Conservation (phyloP, 2,797 vertebrate species). For the Microctenopoma steveboyesi region DNA sequence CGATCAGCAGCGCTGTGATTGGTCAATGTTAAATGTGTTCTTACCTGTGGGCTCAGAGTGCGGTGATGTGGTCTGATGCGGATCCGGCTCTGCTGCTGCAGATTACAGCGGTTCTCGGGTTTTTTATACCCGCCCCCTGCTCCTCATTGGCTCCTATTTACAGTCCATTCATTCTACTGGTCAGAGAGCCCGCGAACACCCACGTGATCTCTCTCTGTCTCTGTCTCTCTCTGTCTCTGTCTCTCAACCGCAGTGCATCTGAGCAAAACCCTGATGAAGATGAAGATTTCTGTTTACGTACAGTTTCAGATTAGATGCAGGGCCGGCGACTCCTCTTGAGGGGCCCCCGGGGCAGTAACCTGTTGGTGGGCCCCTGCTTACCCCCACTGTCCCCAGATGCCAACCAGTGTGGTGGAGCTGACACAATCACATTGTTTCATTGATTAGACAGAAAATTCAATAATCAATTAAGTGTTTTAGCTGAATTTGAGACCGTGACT, state of each 20-base stretch:
- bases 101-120: conserved; percentile 56
- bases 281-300: neutral
- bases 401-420: no score
- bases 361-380: no score
- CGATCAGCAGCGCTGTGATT: conserved; percentile 13
- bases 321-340: neutral
- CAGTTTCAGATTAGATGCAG: no score
- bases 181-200: neutral
- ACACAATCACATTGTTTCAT: no score
- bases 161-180: conserved; percentile 97
- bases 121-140: conserved; percentile 66
- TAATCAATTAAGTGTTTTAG: no score
- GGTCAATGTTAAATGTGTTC: conserved; percentile 16
- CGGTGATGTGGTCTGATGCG: conserved; percentile 19
- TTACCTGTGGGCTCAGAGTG: conserved; percentile 57
- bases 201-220: conserved; percentile 32
- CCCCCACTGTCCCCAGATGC: no score
- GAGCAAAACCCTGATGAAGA: conserved; percentile 26
- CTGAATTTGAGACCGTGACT: no score
- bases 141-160: conserved; percentile 92
- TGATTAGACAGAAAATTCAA: no score
- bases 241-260: conserved; percentile 37
- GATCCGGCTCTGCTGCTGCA: conserved; percentile 46
- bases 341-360: no score
- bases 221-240: neutral